Base-by-base conservation (phyloP, 2,888 invertebrate species). In the Cantharis flavilabris region DNA sequence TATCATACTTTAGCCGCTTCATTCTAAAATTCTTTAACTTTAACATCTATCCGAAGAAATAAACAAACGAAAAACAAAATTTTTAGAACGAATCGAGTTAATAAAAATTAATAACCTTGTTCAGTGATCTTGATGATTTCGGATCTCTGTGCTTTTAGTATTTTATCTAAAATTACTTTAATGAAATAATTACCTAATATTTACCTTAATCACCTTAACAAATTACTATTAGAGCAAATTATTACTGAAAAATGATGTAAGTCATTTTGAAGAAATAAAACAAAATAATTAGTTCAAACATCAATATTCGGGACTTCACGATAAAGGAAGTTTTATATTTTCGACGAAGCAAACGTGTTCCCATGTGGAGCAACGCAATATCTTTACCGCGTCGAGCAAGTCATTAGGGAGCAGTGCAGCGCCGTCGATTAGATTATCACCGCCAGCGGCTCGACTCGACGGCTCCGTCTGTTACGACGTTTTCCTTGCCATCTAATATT, bases 371-470 rank as follows among this genome's bases (percentile, higher is more conserved):
- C 75, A 75, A 75, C 72, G 78, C 78, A 76, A 78, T 76, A 78
- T 78, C 76, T 77, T 77, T 49, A 72, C 77, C 78, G 75, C 75
- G 78, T 78, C 78, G 75, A 75, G 76, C 76, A 76, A 75, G 78
- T 78, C 75, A 78, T 78, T 78, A 78, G 78, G 78, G 76, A 78
- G 71, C 69, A 73, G 75, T 78, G 76, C 78, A 78, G 76, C 78
- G 76, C 72, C 75, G 75, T 75, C 78, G 78, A 78, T 78, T 78
- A 78, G 78, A 78, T 78, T 78, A 78, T 78, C 78, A 78, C 78
- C 76, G 70, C 73, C 73, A 76, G 70, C 75, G 75, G 73, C 73
- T 76, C 78, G 76, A 78, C 75, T 76, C 72, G 73, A 73, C 78
- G 78, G 72, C 73, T 73, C 75, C 75, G 75, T 75, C 73, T 77